Base-by-base conservation (phyloP, 2,797 vertebrate species). In the Macropus fuliginosus region DNA sequence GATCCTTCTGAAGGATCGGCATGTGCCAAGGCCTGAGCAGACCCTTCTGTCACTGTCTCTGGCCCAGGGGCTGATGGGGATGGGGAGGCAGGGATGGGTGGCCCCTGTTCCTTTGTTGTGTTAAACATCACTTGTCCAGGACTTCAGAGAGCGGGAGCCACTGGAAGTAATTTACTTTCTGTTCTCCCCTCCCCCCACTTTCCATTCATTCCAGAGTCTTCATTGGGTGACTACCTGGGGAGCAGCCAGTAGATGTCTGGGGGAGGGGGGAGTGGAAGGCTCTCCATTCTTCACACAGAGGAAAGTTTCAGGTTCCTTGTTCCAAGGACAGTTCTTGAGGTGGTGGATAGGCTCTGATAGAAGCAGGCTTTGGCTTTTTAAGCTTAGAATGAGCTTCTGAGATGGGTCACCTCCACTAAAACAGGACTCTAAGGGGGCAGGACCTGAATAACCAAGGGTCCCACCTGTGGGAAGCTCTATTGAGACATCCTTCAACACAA, bases 121-220 rank as follows among this genome's bases (percentile, higher is more conserved):
- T 91, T 93, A 55, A 94, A 91, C 12, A 21, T 91, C 96, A 93
- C 52, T 92, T 94, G 24, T 89, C 91, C 89, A 74, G n/a, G 66
- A 40, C 16, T 74, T 74, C 10, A 0, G 8, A 27, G 21, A 5
- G 74, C 2, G 40, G 9, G 46, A 55, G 54, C 0, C 31, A 11
- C 4, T 5, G 56, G 62, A 91, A 62, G 95, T 91, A 55, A 55
- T 94, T 98, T 92, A 56, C 90, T 97, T 96, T 96, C 89, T 52
- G 94, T 94, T 96, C 96, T 87, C 91, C 92, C 54, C 54, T 95
- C 97, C 54, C 54, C 95, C 97, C 96, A 91, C 93, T 96, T 97
- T 94, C 91, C 92, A 94, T 95, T 94, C 91, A 91, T 96, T 95
- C 92, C 81, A 94, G 50, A 97, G 29, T 94, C 97, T 93, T 90